Conservation (phyloP, 2,888 invertebrate species). For the Drosophila mimica region DNA sequence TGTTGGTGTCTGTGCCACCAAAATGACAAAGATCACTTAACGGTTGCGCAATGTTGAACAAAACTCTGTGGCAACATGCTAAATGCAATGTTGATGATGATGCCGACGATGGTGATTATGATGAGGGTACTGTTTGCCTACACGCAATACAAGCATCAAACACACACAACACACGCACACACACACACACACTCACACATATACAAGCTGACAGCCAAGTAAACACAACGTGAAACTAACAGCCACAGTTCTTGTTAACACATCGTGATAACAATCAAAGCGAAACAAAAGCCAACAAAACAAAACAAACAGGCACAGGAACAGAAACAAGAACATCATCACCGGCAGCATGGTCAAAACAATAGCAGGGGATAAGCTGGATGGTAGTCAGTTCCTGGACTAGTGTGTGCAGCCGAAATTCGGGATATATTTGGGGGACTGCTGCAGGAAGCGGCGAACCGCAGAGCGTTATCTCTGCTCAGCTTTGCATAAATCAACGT, state of each 20-base stretch:
- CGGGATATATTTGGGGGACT: conserved; percentile 9
- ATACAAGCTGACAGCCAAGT: conserved; percentile 18
- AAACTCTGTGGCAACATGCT: conserved; percentile 52
- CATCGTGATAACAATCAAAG: conserved; percentile 70
- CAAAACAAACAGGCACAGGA: conserved; percentile 54
- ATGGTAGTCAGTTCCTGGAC: conserved; percentile 17
- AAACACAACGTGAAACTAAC: conserved; percentile 64
- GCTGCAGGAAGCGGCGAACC: conserved; percentile 50
- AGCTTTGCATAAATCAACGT: conserved; percentile 76
- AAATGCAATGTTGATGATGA: conserved; percentile 45
- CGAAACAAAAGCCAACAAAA: conserved; percentile 66
- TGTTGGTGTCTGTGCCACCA: conserved; percentile 13
- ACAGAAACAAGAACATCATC: conserved; percentile 42
- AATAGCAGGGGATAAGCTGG: neutral
- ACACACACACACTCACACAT: neutral
- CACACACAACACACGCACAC: conserved; percentile 29
- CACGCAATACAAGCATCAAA: conserved; percentile 56
- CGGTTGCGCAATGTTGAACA: conserved; percentile 69
- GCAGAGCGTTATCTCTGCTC: conserved; percentile 67
- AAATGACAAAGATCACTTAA: conserved; percentile 70
- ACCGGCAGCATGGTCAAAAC: conserved; percentile 43
- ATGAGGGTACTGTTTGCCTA: conserved; percentile 66
- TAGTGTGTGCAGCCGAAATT: conserved; percentile 8
- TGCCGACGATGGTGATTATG: conserved; percentile 49
- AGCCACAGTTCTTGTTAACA: conserved; percentile 58